A percentile compares a stretch with the other conserved stretches of the same genome.
Evolutionary conservation across 2,113 vertebrate species (phyloP).

Genomic region (Rhizomys pruinosus): DNA sequence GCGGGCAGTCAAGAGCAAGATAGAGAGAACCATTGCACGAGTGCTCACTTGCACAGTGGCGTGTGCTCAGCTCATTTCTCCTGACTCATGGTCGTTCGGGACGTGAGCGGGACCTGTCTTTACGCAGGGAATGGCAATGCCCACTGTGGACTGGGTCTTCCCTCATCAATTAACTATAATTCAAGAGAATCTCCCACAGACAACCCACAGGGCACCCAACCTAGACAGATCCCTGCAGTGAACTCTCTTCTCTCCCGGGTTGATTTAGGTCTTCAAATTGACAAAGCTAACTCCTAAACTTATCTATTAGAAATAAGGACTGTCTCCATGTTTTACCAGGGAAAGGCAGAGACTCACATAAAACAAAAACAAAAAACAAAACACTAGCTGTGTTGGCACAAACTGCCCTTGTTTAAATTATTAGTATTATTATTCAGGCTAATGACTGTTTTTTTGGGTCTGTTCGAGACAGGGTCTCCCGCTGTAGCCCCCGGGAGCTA

Average conservation of each 20-base stretch:
- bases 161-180: background rate
- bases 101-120: too few species aligned
- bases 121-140: background rate
- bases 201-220: too few species aligned
- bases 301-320: conserved; percentile 35
- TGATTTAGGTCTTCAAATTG: background rate
- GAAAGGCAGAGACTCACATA: conserved; percentile 5
- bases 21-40: background rate
- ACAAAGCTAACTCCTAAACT: background rate
- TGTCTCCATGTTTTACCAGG: background rate
- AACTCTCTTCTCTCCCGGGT: background rate
- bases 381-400: too few species aligned
- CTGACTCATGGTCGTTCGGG: background rate
- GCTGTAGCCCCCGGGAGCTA: too few species aligned
- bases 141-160: background rate
- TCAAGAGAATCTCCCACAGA: background rate
- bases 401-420: too few species aligned
- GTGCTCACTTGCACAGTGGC: background rate
- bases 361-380: too few species aligned
- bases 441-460: background rate
- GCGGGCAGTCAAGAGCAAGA: background rate
- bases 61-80: background rate
- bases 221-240: background rate
- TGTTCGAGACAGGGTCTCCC: too few species aligned
- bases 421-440: too few species aligned